These are phyloP conservation scores for Ophioninae sp. DNA, from an alignment of 2,888 invertebrate genomes.

Conservation along the genomic window DNA sequence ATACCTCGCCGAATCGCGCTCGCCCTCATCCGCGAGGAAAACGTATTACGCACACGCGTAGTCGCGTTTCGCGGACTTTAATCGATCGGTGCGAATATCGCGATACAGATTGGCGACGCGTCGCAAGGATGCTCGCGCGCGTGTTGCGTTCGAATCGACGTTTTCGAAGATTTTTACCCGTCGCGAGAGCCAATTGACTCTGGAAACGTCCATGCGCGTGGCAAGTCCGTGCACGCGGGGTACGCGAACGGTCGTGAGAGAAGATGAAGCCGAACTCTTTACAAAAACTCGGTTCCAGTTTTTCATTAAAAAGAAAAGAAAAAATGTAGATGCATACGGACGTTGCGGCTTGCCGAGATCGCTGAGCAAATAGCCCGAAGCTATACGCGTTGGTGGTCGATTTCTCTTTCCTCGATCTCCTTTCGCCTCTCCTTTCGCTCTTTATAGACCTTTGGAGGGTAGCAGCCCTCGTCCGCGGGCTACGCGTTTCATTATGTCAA, in stretches of 20 bases:
- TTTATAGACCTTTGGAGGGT: constrained; percentile 33
- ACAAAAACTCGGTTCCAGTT: constrained; percentile 49
- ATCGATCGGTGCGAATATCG: too few relatives aligned
- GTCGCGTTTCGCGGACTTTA: too few relatives aligned
- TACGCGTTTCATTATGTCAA: constrained; percentile 62
- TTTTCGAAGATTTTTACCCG: background rate
- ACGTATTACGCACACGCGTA: background rate
- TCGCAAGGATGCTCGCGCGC: too few relatives aligned
- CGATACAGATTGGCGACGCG: too few relatives aligned
- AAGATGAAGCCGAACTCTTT: constrained; percentile 39
- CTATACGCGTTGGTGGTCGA: constrained; percentile 46
- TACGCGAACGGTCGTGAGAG: constrained; percentile 23
- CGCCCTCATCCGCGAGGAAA: background rate
- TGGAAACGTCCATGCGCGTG: background rate
- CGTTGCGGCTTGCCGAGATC: constrained; percentile 25
- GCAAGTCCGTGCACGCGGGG: background rate
- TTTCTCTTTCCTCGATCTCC: constrained; percentile 53
- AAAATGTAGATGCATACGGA: background rate
- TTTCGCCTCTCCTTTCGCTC: constrained; percentile 21
- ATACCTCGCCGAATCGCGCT: background rate
- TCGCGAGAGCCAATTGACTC: background rate
- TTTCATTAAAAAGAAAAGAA: background rate
- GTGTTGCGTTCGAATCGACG: background rate
- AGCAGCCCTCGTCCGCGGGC: constrained; percentile 14
- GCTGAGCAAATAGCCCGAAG: constrained; percentile 55